phyloP scores from a whole-genome alignment of 1,140 invertebrate genomes.

The Drosophila subpulchrella region DNA sequence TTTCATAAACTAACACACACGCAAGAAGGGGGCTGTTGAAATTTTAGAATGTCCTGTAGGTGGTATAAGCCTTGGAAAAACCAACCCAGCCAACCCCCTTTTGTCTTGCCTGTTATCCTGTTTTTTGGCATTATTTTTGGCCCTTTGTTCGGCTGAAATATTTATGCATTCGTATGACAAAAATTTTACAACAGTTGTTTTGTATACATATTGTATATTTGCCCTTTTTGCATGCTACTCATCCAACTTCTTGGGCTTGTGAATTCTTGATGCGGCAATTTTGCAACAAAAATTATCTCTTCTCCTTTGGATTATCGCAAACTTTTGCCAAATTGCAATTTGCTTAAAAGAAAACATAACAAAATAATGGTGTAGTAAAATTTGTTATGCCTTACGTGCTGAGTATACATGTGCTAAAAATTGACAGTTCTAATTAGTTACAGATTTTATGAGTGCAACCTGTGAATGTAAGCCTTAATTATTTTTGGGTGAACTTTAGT shows the following conservation, averaged over 20 bases:
- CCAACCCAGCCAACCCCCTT: neutral
- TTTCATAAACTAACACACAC: constrained; percentile 62
- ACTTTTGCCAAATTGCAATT: constrained; percentile 50
- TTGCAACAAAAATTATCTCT: constrained; percentile 55
- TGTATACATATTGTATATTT: constrained; percentile 23
- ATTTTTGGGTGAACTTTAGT: neutral
- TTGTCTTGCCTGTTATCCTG: constrained; percentile 25
- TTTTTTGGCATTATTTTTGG: constrained; percentile 40
- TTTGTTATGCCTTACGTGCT: constrained; percentile 20
- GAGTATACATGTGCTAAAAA: constrained; percentile 4
- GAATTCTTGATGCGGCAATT: constrained; percentile 68
- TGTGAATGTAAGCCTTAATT: neutral
- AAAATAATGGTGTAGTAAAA: constrained; percentile 25
- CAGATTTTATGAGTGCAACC: constrained; percentile 4
- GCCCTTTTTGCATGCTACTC: constrained; percentile 36
- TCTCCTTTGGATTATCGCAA: constrained; percentile 28
- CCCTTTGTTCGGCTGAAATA: constrained; percentile 68
- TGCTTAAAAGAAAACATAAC: constrained; percentile 42
- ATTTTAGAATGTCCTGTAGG: constrained; percentile 68
- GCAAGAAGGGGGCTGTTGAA: constrained; percentile 44
- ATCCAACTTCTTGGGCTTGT: constrained; percentile 42
- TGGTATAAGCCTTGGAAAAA: constrained; percentile 2
- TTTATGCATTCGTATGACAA: constrained; percentile 75
- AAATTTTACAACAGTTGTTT: constrained; percentile 51
- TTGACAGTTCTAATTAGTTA: constrained; percentile 20